These are phyloP conservation scores for Porphyrio hochstetteri DNA, from an alignment of 2,113 vertebrate genomes.

Conservation along the genomic window DNA sequence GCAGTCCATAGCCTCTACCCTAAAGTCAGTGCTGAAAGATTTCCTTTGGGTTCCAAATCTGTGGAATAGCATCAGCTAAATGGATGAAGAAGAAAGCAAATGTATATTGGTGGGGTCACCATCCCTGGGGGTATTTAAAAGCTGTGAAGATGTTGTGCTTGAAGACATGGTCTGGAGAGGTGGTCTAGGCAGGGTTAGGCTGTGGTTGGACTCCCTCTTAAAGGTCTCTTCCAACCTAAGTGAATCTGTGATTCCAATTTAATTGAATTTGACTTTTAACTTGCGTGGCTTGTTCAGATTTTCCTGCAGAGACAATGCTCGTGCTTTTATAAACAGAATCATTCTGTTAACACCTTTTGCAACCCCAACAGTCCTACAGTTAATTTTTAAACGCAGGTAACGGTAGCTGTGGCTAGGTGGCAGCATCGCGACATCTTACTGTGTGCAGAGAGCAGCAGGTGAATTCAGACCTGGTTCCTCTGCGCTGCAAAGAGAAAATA, in stretches of 20 bases:
- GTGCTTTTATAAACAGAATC: background rate
- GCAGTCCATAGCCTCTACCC: background rate
- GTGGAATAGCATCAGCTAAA: background rate
- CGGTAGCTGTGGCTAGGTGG: conserved; percentile 8
- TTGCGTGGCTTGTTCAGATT: background rate
- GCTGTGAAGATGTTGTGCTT: no score
- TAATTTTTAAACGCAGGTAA: background rate
- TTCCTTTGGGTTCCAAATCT: background rate
- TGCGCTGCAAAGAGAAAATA: background rate
- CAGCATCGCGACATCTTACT: background rate
- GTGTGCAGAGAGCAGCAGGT: background rate
- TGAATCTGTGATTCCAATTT: background rate
- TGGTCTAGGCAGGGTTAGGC: no score
- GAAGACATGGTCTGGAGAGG: no score
- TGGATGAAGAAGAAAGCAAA: background rate
- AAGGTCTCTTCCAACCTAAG: no score
- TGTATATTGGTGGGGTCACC: background rate
- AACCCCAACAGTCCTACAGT: background rate
- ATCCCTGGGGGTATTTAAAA: no score
- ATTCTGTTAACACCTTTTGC: background rate
- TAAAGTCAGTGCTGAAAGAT: background rate
- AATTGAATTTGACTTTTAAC: background rate
- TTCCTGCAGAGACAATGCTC: background rate
- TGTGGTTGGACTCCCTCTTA: no score
- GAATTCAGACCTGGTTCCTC: background rate